These are phyloP conservation scores for Peucedramus taeniatus DNA, from an alignment of 2,113 vertebrate species.

Conservation along the genomic window DNA sequence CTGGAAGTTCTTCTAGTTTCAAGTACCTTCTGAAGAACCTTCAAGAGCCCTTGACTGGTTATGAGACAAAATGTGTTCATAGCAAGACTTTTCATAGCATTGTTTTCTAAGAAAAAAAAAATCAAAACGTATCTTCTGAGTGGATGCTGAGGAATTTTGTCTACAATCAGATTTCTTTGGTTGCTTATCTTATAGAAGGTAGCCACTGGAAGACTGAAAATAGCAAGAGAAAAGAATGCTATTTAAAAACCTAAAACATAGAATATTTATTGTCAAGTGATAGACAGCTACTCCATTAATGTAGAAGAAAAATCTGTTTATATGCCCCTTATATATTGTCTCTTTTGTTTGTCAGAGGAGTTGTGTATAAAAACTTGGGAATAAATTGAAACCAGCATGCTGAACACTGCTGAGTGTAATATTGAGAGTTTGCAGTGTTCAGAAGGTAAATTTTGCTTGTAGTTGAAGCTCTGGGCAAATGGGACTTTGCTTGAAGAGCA, in stretches of 20 bases:
- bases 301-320: not conserved
- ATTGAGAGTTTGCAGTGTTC: not conserved
- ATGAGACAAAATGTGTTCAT: not conserved
- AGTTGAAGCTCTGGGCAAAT: not conserved
- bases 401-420: not conserved
- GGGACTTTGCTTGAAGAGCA: not conserved
- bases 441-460: not conserved
- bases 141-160: not conserved
- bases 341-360: not conserved
- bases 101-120: not conserved
- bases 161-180: not conserved
- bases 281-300: not conserved
- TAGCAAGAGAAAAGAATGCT: not conserved
- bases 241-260: not conserved
- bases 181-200: not conserved
- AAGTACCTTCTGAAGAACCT: not conserved
- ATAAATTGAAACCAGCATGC: not conserved
- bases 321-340: not conserved
- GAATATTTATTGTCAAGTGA: not conserved
- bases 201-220: not conserved
- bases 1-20: not conserved
- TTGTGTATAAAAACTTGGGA: not conserved
- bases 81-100: rapidly evolving
- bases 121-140: not conserved
- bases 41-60: not conserved